Base-by-base conservation (phyloP, 2,888 invertebrate genomes). In the Xiphydria camelus region DNA sequence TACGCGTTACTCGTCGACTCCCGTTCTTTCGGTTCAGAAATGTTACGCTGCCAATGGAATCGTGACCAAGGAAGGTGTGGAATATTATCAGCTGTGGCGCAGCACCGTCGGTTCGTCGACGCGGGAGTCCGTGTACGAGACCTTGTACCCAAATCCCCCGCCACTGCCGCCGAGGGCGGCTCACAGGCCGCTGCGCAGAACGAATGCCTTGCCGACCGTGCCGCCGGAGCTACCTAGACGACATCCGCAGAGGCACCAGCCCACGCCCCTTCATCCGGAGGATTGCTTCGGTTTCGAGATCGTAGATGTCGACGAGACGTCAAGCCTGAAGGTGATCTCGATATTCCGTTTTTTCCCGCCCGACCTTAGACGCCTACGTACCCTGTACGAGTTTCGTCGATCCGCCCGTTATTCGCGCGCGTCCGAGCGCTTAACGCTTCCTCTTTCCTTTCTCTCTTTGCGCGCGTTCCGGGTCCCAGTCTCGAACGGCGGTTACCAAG, bases 231-330 rank as follows among this genome's bases (percentile, higher is more conserved):
- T 89, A 59, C 82, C 83, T 32, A 83, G 85, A 63, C 80, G 85
- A 62, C 87, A 87, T 75, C 84, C 85, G 51, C 85, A 84, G 72
- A 83, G 81, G 63, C 71, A 82, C 45, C n/a, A n/a, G n/a, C 75
- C 79, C 32, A 80, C 81, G 51, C 84, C 84, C 29, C 51, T 76
- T 21, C 78, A 81, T 49, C 82, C 82, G 12, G 89, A 90, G 70
- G 91, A 91, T 70, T 85, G 87, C 34, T 91, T 91, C 68, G 86
- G 85, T 55, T 91, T 91, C 70, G 91, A 91, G 73, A 82, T 91
- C 45, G 86, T 91, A 49, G 91, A 91, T 64, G 89, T 87, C 7
- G 91, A 91, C 66, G 91, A 91, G 51, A 63, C 70, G 17, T 59
- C 70, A 4, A 70, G 67, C 49, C 58, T 66, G 21, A 73, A 74